Evolutionary conservation across 2,113 vertebrate species (phyloP), one percentile per base, ranked within the genome.

Genomic region (Paradoxurus hermaphroditus): DNA sequence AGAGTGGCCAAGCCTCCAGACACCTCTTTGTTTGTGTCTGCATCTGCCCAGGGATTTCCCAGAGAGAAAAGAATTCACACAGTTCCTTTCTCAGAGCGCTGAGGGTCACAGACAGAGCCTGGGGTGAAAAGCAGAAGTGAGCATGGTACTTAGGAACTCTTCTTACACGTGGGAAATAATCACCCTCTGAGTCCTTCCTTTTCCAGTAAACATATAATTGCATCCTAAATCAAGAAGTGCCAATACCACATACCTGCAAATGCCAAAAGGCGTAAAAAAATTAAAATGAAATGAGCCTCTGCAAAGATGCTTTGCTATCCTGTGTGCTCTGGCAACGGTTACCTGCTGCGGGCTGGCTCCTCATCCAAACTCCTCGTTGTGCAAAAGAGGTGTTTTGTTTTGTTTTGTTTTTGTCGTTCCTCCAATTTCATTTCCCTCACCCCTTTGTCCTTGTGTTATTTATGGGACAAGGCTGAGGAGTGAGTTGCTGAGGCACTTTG

Each of bases 401-500:
- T 59, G 56, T 59, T 59, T 59, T 25, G 56, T 6, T 31, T 6
- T 31, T 4, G 2, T 0, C 41, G 63, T 62, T 16, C 31, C 41
- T 87, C 41, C 1, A 36, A 56, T 72, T 94, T 91, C 78, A 25
- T 78, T 86, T 91, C 78, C 67, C 44, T 92, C 51, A 59, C 21
- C 79, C 78, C 67, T 96, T 86, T 82, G 94, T 88, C 94, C 81
- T 94, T 95, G 87, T 39, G 49, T 85, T 96, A 95, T 96, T 96
- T 96, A 95, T 94, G 91, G 81, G 65, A 49, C 9, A 29, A 86
- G 65, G 77, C 70, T 68, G 87, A 53, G 72, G 56, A 92, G 83
- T 39, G 86, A 67, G 67, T 36, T 53, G 90, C 96, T 2, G 56
- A 81, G 90, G 59, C 31, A 25, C 46, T 90, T 95, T 49, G 91